Conservation (phyloP, 1,140 invertebrate genomes). For the Colletes latitarsis region DNA sequence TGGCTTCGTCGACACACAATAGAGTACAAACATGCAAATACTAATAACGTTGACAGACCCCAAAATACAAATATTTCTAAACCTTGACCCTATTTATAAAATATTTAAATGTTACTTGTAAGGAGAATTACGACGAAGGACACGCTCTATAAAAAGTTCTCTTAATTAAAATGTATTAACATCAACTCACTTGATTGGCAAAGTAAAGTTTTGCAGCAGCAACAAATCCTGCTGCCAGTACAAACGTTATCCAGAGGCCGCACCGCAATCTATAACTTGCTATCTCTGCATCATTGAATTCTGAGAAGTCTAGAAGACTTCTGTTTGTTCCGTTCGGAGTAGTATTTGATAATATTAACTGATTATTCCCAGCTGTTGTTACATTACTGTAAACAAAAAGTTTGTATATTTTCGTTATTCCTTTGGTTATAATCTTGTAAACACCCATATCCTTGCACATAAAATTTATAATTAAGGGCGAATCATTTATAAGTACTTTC, state of each 20-base stretch:
- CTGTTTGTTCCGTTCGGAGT: slow-evolving; percentile 65
- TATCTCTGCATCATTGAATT: slow-evolving; percentile 72
- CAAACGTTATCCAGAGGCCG: slow-evolving; percentile 85
- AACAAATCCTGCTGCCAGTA: slow-evolving; percentile 84
- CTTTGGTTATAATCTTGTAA: neutral
- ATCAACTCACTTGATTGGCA: slow-evolving; percentile 82
- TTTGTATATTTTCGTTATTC: neutral
- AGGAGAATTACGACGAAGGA: neutral
- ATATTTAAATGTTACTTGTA: slow-evolving; percentile 3
- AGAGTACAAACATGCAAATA: slow-evolving; percentile 82
- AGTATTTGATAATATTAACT: slow-evolving; percentile 63
- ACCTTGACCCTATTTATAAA: slow-evolving; percentile 77
- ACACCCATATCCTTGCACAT: neutral
- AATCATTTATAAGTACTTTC: slow-evolving; percentile 68
- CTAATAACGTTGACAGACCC: slow-evolving; percentile 83
- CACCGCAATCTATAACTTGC: slow-evolving; percentile 77
- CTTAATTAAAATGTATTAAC: slow-evolving; percentile 1
- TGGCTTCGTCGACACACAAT: slow-evolving; percentile 70
- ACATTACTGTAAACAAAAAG: slow-evolving; percentile 64
- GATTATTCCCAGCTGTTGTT: slow-evolving; percentile 70
- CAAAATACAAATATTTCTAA: slow-evolving; percentile 85
- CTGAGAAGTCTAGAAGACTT: slow-evolving; percentile 73
- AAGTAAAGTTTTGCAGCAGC: slow-evolving; percentile 87
- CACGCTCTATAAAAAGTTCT: slow-evolving; percentile 7
- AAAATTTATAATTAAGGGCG: slow-evolving; percentile 53